Evolutionary conservation across 35 echinoderm and acorn worm genomes (phyloP).

Genomic region (Ophioderma brevispina): DNA sequence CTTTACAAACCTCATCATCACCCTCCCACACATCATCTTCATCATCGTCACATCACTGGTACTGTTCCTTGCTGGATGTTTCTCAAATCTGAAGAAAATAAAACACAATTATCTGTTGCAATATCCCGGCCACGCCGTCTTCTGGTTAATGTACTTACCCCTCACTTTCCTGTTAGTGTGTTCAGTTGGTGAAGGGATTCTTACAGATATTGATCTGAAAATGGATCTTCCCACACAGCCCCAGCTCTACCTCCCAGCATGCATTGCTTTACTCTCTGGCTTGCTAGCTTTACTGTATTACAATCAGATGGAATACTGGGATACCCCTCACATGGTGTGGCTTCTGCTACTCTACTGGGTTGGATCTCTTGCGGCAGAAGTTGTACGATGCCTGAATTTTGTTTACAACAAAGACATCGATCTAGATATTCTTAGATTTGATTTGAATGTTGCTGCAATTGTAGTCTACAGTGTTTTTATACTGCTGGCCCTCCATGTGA

Average conservation of each 20-base stretch:
- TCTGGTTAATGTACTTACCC: slow-evolving; percentile 51
- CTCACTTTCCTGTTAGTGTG: slow-evolving; percentile 27
- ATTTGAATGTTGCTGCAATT: slow-evolving; percentile 26
- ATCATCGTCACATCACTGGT: slow-evolving; percentile 55
- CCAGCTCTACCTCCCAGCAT: slow-evolving; percentile 69
- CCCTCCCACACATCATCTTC: slow-evolving; percentile 64
- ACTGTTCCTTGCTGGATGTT: slow-evolving; percentile 48
- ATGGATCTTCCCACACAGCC: slow-evolving; percentile 37
- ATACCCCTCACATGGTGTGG: slow-evolving; percentile 41
- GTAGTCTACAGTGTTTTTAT: slow-evolving; percentile 3
- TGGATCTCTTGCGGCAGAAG: slow-evolving; percentile 26
- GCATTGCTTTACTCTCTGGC: slow-evolving; percentile 28
- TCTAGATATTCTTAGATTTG: slow-evolving; percentile 21
- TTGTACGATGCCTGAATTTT: slow-evolving; percentile 22
- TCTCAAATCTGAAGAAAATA: slow-evolving; percentile 6
- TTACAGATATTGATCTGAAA: slow-evolving; percentile 43
- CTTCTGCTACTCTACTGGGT: slow-evolving; percentile 81
- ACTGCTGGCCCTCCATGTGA: slow-evolving; percentile 12
- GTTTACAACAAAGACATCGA: not conserved
- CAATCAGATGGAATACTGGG: slow-evolving; percentile 73
- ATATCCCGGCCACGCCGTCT: slow-evolving; percentile 74
- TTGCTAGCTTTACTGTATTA: slow-evolving; percentile 73
- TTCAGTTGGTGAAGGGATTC: slow-evolving; percentile 57
- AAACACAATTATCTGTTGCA: slow-evolving; percentile 52
- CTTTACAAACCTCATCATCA: slow-evolving; percentile 68